These are phyloP conservation scores for Plebejus melissa DNA, from an alignment of 2,888 invertebrate species.

Conservation along the genomic window DNA sequence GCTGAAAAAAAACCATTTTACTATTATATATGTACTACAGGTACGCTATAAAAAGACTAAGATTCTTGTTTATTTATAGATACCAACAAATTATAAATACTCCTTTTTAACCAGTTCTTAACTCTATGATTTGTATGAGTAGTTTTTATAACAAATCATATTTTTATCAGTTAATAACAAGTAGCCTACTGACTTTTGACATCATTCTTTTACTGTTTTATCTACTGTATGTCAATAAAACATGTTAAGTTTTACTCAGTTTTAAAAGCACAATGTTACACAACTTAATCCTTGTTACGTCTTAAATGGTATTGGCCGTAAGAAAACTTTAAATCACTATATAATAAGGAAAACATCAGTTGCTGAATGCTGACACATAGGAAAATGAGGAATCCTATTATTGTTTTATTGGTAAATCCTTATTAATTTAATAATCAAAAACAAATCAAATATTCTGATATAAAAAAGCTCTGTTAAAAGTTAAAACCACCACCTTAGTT, in stretches of 20 bases:
- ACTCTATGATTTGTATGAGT: not conserved
- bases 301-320: no score
- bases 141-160: not conserved
- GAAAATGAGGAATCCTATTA: not conserved
- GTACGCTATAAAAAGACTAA: no score
- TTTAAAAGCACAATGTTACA: not conserved
- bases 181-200: not conserved
- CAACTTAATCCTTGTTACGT: not conserved
- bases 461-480: not conserved
- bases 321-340: not conserved
- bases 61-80: not conserved
- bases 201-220: not conserved
- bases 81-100: not conserved
- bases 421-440: no score
- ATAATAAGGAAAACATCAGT: slow-evolving; percentile 10
- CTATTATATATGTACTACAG: not conserved
- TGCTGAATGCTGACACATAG: not conserved
- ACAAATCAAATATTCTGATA: no score
- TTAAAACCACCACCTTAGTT: not conserved
- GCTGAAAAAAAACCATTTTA: slow-evolving; percentile 71
- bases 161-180: not conserved
- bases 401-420: not conserved
- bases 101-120: no score
- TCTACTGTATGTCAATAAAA: not conserved
- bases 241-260: not conserved